Evolutionary conservation across 2,888 invertebrate genomes (phyloP), one percentile per base, ranked within the genome.

Genomic region (Heteromyza rotundicornis): DNA sequence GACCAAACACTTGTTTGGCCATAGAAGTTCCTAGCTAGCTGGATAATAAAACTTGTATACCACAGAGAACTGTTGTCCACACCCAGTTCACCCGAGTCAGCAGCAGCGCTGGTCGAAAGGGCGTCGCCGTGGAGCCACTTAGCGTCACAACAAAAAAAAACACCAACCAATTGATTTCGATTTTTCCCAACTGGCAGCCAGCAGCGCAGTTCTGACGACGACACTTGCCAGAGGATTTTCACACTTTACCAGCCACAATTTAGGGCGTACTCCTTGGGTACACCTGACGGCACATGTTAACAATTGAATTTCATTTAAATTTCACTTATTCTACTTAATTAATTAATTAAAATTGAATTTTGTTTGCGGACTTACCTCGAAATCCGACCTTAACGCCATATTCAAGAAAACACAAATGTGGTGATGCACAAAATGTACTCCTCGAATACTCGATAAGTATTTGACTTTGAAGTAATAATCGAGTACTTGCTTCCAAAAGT

Each of bases 341-440:
- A 58, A 59, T 57, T 68, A 68, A 71, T 64, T 54, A 27, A 55
- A 51, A 44, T 68, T 69, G 55, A 64, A 59, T 60, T 53, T 50
- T 44, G 19, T 20, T 23, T 66, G 64, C 67, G 73, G 16, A 76
- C 81, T 81, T 74, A 82, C 82, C 81, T 82, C 82, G 76, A 77
- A 82, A 72, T 80, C 79, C 72, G 82, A 82, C 78, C 80, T 80
- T 70, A 79, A 76, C 77, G 81, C 81, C 82, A 82, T 82, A 72
- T 80, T 80, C 73, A 73, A 77, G 69, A 68, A 69, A 57, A 57
- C 50, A 57, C 57, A 70, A 57, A 49, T 65, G 66, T 65, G 61
- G n/a, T n/a, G n/a, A n/a, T n/a, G n/a, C n/a, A n/a, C n/a, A n/a
- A n/a, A n/a, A n/a, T n/a, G n/a, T n/a, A n/a, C n/a, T n/a, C n/a